Conservation (phyloP, 2,113 vertebrate genomes). For the Xenus cinereus region DNA sequence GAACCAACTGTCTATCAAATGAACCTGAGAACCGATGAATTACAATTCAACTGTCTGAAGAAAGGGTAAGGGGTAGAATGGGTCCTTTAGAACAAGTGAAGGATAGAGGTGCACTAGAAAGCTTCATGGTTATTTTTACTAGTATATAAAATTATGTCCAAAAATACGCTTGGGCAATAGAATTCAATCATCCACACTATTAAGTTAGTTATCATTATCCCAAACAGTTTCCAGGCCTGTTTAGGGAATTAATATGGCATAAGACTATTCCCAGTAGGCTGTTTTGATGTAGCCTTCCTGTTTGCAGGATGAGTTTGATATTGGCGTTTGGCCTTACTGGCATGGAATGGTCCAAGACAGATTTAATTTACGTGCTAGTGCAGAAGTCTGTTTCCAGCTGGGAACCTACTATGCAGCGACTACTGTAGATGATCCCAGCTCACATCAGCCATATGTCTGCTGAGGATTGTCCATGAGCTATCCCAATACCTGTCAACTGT, state of each 20-base stretch:
- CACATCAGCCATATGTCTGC: not conserved
- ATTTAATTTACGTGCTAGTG: not conserved
- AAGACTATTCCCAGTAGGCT: not conserved
- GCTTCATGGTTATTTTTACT: not conserved
- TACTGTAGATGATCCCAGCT: not conserved
- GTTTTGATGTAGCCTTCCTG: not conserved
- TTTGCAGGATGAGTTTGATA: not conserved
- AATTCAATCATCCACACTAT: not conserved
- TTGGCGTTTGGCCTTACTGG: not conserved
- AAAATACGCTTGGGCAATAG: not conserved
- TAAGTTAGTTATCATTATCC: not conserved
- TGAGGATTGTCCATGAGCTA: not conserved
- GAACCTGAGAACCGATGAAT: not conserved
- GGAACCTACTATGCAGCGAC: rapidly evolving
- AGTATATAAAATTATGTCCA: not conserved
- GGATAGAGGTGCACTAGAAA: not conserved
- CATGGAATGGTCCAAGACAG: not conserved
- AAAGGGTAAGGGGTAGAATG: not conserved
- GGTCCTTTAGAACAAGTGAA: rapidly evolving
- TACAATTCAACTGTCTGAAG: not conserved
- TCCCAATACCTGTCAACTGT: not conserved
- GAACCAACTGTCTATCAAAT: not conserved
- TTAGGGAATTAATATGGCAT: not conserved
- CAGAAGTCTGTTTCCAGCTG: not conserved
- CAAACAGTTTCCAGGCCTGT: not conserved